A percentile compares a stretch with the other conserved stretches of the same genome.
Conservation (phyloP, 1,140 invertebrate species). For the Zaprionus ornatus region DNA sequence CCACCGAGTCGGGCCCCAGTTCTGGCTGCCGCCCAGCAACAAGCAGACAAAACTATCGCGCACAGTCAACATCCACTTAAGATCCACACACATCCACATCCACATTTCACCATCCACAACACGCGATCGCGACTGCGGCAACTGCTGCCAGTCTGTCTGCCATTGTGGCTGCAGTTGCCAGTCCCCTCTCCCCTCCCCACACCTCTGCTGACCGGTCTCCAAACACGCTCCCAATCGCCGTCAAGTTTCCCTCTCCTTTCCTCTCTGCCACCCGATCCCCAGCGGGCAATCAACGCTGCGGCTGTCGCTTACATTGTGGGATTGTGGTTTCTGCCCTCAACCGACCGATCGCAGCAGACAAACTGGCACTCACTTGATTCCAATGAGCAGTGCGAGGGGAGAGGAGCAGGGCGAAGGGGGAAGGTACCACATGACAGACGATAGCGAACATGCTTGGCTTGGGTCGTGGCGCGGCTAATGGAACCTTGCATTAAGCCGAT, state of each 20-base stretch:
- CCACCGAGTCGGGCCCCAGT: constrained; percentile 11
- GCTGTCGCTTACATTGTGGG: constrained; percentile 37
- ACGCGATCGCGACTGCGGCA: constrained; percentile 52
- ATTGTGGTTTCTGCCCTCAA: constrained; percentile 48
- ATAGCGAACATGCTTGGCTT: constrained; percentile 33
- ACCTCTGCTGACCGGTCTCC: constrained; percentile 26
- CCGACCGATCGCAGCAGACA: constrained; percentile 70
- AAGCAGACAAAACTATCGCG: constrained; percentile 19
- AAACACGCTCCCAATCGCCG: constrained; percentile 25
- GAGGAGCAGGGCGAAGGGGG: background rate
- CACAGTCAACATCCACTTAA: constrained; percentile 5
- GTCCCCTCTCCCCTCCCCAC: background rate
- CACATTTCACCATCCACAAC: constrained; percentile 26
- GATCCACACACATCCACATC: background rate
- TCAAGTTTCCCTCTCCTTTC: constrained; percentile 38
- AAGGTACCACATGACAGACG: constrained; percentile 3
- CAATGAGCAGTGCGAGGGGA: constrained; percentile 48
- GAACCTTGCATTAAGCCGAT: constrained; percentile 65
- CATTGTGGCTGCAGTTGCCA: constrained; percentile 37
- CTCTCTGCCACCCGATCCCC: background rate
- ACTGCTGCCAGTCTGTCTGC: constrained; percentile 54
- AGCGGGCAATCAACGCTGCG: constrained; percentile 45
- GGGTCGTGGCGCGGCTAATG: constrained; percentile 58
- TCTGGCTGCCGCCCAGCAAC: constrained; percentile 72
- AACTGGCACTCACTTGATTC: constrained; percentile 80